Evolutionary conservation across 2,888 invertebrate genomes (phyloP).

Genomic region (Crepidodera aurea): DNA sequence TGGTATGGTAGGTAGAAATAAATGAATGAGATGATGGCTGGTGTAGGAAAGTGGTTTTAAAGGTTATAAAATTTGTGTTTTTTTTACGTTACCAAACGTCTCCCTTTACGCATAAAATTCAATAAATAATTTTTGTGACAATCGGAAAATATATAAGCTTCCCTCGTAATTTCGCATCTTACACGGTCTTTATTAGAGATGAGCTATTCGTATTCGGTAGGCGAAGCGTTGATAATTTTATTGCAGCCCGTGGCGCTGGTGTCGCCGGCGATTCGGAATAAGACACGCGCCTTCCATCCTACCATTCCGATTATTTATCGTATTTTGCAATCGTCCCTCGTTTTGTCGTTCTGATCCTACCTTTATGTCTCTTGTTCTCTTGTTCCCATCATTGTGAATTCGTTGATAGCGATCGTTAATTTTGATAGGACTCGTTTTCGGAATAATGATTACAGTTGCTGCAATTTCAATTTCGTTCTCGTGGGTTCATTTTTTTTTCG

Average conservation of each 20-base stretch:
- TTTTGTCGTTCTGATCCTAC: slow-evolving; percentile 46
- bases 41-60: neutral
- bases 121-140: no score
- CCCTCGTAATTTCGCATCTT: slow-evolving; percentile 27
- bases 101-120: no score
- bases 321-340: slow-evolving; percentile 43
- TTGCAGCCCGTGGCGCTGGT: slow-evolving; percentile 52
- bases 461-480: no score
- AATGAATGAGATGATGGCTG: slow-evolving; percentile 1
- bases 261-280: slow-evolving; percentile 55
- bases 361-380: slow-evolving; percentile 51
- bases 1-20: slow-evolving; percentile 7
- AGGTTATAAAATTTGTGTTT: neutral
- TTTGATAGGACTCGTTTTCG: neutral
- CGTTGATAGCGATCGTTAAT: neutral
- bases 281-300: slow-evolving; percentile 53
- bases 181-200: slow-evolving; percentile 53
- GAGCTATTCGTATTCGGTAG: slow-evolving; percentile 60
- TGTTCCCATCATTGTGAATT: slow-evolving; percentile 52
- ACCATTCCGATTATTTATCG: slow-evolving; percentile 53
- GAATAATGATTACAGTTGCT: no score
- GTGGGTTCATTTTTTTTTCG: no score
- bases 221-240: slow-evolving; percentile 61
- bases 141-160: neutral
- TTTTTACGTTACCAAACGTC: no score